Evolutionary conservation across 2,797 vertebrate species (phyloP).

Genomic region (Kryptolebias ocellatus): DNA sequence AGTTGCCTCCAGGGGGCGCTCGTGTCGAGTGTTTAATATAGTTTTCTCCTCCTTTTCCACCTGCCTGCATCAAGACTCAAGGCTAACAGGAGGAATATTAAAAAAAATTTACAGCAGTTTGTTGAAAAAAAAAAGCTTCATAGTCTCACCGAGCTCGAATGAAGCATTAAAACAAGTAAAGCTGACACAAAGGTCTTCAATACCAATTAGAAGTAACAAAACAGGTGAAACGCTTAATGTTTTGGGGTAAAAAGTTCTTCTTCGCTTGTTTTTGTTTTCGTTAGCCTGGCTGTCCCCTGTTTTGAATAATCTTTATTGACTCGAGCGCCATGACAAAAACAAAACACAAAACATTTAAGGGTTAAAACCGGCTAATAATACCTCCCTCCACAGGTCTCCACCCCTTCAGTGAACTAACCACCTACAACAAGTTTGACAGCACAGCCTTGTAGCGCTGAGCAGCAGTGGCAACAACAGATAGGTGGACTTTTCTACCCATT

Average conservation of each 20-base stretch:
- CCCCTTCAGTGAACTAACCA: conserved; percentile 54
- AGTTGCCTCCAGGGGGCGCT: conserved; percentile 71
- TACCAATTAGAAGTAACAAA: no score
- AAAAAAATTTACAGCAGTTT: neutral
- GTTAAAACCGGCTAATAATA: conserved; percentile 15
- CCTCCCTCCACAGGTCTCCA: conserved; percentile 64
- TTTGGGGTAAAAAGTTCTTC: no score
- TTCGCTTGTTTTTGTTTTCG: no score
- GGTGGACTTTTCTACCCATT: conserved; percentile 9
- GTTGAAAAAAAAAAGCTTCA: neutral
- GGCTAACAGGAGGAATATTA: neutral
- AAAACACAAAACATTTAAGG: conserved; percentile 6
- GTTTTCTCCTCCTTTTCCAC: conserved; percentile 25
- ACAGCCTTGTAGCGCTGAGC: conserved; percentile 28
- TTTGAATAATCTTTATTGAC: neutral
- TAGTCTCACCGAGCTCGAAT: no score
- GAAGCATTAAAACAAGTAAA: neutral
- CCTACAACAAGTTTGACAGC: conserved; percentile 82
- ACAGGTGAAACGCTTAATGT: no score
- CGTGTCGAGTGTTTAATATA: conserved; percentile 15
- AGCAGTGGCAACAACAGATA: conserved; percentile 17
- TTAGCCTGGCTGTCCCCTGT: no score
- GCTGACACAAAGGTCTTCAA: neutral
- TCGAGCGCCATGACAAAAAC: neutral
- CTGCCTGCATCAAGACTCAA: neutral